Conservation (phyloP, 2,797 vertebrate genomes). For the Uromys caudimaculatus region DNA sequence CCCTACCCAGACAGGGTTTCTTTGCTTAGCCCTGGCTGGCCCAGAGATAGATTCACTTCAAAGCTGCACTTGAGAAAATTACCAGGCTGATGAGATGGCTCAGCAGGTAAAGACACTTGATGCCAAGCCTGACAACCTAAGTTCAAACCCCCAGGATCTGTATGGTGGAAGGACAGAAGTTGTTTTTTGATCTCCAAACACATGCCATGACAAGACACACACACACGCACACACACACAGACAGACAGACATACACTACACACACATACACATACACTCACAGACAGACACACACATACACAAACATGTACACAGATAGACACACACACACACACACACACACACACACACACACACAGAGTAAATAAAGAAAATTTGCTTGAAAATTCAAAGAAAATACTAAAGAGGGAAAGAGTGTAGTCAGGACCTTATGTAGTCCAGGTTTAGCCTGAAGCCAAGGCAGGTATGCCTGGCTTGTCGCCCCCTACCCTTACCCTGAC, state of each 20-base stretch:
- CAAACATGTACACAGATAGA: not conserved
- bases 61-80: not conserved
- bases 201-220: not conserved
- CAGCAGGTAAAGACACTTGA: not conserved
- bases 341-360: not conserved
- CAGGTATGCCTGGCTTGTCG: not conserved
- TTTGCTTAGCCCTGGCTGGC: not conserved
- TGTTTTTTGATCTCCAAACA: not conserved
- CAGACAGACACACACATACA: not conserved
- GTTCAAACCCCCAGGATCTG: not conserved
- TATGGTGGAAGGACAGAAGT: not conserved
- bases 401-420: not conserved
- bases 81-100: not conserved
- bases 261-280: not conserved
- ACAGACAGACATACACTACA: no score
- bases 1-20: not conserved
- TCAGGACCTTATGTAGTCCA: not conserved
- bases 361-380: not conserved
- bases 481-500: not conserved
- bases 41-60: not conserved
- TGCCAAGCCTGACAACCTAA: not conserved
- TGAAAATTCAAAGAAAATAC: not conserved
- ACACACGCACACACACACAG: not conserved
- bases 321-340: no score
- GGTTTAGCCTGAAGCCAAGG: constrained; percentile 9